These are phyloP conservation scores for Aratinga solstitialis DNA, from an alignment of 2,797 vertebrate species.

Conservation along the genomic window DNA sequence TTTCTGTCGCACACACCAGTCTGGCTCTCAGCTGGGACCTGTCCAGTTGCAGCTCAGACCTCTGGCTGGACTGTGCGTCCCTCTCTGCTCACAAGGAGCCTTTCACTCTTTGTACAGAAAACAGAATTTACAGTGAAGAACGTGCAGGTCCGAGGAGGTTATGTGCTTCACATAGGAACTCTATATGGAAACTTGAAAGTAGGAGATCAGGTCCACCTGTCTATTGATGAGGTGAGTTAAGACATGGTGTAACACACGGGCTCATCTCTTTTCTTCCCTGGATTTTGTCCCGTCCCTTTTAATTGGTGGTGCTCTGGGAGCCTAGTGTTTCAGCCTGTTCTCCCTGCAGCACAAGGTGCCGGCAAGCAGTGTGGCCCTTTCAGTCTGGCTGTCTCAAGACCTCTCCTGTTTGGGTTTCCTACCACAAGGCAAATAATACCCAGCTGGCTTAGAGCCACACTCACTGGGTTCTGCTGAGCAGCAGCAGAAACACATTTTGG, in stretches of 20 bases:
- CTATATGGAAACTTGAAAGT: constrained; percentile 90
- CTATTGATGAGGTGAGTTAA: constrained; percentile 89
- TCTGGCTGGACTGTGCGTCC: background rate
- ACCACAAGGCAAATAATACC: accelerated
- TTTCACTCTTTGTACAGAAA: constrained; percentile 76
- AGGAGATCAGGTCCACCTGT: constrained; percentile 86
- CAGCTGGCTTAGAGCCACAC: background rate
- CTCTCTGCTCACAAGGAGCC: background rate
- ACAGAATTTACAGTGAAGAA: constrained; percentile 97
- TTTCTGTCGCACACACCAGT: background rate
- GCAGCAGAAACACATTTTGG: background rate
- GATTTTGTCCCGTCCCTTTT: background rate
- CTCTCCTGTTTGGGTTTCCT: background rate
- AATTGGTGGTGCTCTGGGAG: accelerated
- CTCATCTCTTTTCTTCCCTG: background rate
- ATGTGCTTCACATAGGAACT: constrained; percentile 90
- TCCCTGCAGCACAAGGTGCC: accelerated
- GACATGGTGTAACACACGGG: background rate
- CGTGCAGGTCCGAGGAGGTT: constrained; percentile 93
- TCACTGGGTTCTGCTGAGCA: background rate
- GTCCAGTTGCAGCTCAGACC: background rate
- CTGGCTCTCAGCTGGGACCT: background rate
- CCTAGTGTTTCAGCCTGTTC: background rate
- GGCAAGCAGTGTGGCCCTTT: background rate
- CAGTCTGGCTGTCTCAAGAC: background rate